phyloP scores from a whole-genome alignment of 1,140 invertebrate species.

The Drosophila yakuba region DNA sequence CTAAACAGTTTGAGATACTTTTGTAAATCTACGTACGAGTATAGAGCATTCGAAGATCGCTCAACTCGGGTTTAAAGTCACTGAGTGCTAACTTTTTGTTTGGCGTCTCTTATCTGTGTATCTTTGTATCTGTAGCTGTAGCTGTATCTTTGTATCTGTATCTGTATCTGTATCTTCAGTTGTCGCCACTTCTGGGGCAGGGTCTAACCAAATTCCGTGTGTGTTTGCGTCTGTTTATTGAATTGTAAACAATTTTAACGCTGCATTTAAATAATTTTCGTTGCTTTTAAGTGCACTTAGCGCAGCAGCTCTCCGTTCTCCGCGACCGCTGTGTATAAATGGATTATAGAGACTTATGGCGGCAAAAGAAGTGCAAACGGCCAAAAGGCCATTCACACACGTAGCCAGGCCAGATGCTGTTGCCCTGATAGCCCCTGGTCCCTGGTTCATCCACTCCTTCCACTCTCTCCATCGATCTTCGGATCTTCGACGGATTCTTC shows the following conservation, averaged over 20 bases:
- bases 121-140: background rate
- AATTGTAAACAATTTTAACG: slow-evolving; percentile 81
- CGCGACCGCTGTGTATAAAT: background rate
- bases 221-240: slow-evolving; percentile 72
- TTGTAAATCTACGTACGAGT: background rate
- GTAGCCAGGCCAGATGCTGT: slow-evolving; percentile 50
- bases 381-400: slow-evolving; percentile 60
- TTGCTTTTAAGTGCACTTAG: slow-evolving; percentile 53
- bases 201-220: slow-evolving; percentile 38
- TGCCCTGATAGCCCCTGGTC: slow-evolving; percentile 28
- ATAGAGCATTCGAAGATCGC: slow-evolving; percentile 25
- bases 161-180: slow-evolving; percentile 29
- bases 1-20: background rate
- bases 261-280: slow-evolving; percentile 74
- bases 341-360: slow-evolving; percentile 22
- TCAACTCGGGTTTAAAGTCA: slow-evolving; percentile 12
- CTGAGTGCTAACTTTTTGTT: slow-evolving; percentile 17
- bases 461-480: slow-evolving; percentile 47
- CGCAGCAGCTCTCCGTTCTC: background rate
- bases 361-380: slow-evolving; percentile 31
- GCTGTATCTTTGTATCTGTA: background rate
- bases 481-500: background rate
- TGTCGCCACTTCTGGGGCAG: slow-evolving; percentile 35
- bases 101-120: slow-evolving; percentile 1
- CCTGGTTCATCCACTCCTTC: slow-evolving; percentile 3